Evolutionary conservation across 2,888 invertebrate genomes (phyloP).

Genomic region (Xanthostigma xanthostigma): DNA sequence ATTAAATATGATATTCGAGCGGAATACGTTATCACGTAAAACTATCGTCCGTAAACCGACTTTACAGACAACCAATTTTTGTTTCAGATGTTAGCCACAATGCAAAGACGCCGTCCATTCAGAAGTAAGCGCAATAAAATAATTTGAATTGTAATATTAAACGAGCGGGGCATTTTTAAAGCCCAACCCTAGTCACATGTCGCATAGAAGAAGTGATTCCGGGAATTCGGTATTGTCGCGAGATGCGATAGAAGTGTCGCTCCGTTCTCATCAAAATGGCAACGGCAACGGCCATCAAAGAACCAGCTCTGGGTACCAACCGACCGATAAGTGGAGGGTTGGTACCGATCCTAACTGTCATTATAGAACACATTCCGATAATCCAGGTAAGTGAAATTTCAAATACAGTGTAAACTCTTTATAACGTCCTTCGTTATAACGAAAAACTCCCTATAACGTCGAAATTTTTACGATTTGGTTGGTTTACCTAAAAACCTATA

Average conservation of each 20-base stretch:
- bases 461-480: too few relatives aligned
- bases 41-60: too few relatives aligned
- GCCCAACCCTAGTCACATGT: not conserved
- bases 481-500: too few relatives aligned
- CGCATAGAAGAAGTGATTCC: not conserved
- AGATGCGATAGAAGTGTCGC: not conserved
- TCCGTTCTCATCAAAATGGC: not conserved
- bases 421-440: too few relatives aligned
- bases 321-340: constrained; percentile 16
- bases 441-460: too few relatives aligned
- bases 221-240: not conserved
- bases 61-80: too few relatives aligned
- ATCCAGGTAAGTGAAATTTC: not conserved
- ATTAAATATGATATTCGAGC: too few relatives aligned
- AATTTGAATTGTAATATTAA: not conserved
- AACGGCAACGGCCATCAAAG: constrained; percentile 5
- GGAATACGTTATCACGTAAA: too few relatives aligned
- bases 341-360: not conserved
- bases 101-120: not conserved
- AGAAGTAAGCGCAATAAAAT: not conserved
- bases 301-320: constrained; percentile 22
- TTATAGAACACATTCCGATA: constrained; percentile 1
- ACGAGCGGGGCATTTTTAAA: not conserved
- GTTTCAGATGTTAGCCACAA: not conserved
- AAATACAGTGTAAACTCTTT: too few relatives aligned